phyloP scores from a whole-genome alignment of 2,797 vertebrate genomes.

The Anas georgica region DNA sequence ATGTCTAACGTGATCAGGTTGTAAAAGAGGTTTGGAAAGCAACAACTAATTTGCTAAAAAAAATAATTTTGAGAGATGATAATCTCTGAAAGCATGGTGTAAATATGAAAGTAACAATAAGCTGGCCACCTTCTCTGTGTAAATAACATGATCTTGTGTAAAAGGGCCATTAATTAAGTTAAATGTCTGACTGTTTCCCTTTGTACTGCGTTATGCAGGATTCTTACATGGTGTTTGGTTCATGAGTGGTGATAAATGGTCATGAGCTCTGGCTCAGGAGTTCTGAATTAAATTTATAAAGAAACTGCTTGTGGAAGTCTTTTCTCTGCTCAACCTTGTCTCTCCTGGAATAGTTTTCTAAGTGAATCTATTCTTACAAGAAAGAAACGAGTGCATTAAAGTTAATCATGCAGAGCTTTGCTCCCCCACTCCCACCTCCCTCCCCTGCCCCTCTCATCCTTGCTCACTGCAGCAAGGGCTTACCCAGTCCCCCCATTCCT shows the following conservation, averaged over 20 bases:
- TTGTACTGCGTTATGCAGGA: not conserved
- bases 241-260: not conserved
- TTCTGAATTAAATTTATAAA: conserved; percentile 35
- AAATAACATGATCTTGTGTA: not conserved
- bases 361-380: not conserved
- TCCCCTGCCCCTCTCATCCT: not conserved
- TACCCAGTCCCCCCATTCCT: fast-evolving
- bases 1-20: not conserved
- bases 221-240: not conserved
- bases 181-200: not conserved
- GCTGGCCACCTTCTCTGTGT: not conserved
- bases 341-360: not conserved
- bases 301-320: not conserved
- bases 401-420: not conserved
- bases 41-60: not conserved
- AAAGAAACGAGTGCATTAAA: not conserved
- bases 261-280: not conserved
- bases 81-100: not conserved
- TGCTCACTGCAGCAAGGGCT: not conserved
- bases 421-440: not conserved
- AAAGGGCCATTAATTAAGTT: not conserved
- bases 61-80: not conserved
- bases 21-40: not conserved
- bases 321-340: not conserved
- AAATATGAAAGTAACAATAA: not conserved